Conservation (phyloP, 2,797 vertebrate genomes). For the Lithobates sylvaticus region DNA sequence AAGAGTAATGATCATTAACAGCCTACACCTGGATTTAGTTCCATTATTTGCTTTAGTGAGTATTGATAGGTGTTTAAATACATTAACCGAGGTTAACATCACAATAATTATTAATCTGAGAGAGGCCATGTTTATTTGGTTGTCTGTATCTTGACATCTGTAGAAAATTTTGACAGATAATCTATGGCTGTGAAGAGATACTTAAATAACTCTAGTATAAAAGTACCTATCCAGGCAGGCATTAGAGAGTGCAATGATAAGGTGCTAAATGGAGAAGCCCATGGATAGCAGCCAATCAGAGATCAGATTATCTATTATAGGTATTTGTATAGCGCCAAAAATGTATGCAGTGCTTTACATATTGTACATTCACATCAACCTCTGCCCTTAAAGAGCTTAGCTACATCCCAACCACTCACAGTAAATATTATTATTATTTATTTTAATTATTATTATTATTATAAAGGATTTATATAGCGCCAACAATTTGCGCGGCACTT, state of each 20-base stretch:
- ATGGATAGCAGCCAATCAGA: background rate
- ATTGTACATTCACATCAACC: too few species aligned
- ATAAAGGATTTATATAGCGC: too few species aligned
- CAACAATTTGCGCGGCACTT: too few species aligned
- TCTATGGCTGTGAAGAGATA: background rate
- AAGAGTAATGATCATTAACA: conserved; percentile 13
- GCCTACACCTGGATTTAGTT: conserved; percentile 18
- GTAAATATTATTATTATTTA: too few species aligned
- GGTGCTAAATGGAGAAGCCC: too few species aligned
- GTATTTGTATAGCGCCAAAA: too few species aligned
- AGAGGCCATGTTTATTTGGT: conserved; percentile 12
- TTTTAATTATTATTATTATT: too few species aligned
- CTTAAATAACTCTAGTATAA: background rate
- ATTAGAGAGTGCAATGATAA: too few species aligned
- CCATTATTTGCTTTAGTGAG: conserved; percentile 19
- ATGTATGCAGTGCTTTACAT: too few species aligned
- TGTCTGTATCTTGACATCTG: conserved; percentile 12
- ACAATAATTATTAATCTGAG: conserved; percentile 26
- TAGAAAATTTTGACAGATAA: conserved; percentile 7
- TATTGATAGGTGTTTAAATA: conserved; percentile 28
- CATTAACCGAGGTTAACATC: conserved; percentile 27
- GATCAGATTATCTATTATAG: too few species aligned
- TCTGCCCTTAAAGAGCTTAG: too few species aligned
- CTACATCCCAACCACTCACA: too few species aligned
- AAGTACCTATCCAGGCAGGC: background rate